Conservation (phyloP, 2,888 invertebrate species). For the Caenorhabditis wallacei region DNA sequence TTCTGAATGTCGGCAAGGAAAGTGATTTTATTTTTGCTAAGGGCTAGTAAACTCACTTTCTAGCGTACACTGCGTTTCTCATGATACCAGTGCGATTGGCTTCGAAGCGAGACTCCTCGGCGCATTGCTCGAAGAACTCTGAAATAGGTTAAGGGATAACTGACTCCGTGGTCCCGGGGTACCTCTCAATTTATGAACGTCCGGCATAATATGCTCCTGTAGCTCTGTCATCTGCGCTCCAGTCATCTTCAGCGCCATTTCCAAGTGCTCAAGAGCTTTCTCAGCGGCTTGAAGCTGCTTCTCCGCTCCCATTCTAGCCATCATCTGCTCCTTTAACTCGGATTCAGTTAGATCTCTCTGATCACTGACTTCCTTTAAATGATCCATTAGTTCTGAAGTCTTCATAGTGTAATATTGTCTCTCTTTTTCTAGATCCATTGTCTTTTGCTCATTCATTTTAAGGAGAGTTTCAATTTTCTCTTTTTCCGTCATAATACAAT, state of each 20-base stretch:
- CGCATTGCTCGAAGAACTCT: constrained; percentile 85
- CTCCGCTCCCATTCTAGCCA: constrained; percentile 84
- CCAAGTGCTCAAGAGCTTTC: constrained; percentile 84
- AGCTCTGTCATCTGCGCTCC: constrained; percentile 82
- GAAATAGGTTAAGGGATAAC: constrained; percentile 68
- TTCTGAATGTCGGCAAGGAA: constrained; percentile 23
- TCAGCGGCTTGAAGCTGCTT: constrained; percentile 79
- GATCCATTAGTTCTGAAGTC: constrained; percentile 84
- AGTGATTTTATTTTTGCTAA: background rate
- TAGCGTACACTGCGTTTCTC: constrained; percentile 72
- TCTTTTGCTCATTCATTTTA: constrained; percentile 83
- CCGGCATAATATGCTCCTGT: constrained; percentile 84
- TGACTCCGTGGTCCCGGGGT: background rate
- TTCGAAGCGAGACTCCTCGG: constrained; percentile 84
- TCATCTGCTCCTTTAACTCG: constrained; percentile 84
- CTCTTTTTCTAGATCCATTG: constrained; percentile 84
- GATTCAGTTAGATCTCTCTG: constrained; percentile 85
- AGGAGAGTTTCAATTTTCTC: constrained; percentile 84
- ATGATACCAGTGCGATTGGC: constrained; percentile 82
- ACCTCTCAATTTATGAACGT: constrained; percentile 85
- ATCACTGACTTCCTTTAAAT: constrained; percentile 84
- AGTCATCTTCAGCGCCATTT: constrained; percentile 83
- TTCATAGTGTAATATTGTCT: constrained; percentile 84
- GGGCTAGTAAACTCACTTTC: constrained; percentile 64
- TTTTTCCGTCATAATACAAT: constrained; percentile 83